Evolutionary conservation across 2,113 vertebrate species (phyloP), one percentile per base, ranked within the genome.

Genomic region (Micronycteris hirsuta): DNA sequence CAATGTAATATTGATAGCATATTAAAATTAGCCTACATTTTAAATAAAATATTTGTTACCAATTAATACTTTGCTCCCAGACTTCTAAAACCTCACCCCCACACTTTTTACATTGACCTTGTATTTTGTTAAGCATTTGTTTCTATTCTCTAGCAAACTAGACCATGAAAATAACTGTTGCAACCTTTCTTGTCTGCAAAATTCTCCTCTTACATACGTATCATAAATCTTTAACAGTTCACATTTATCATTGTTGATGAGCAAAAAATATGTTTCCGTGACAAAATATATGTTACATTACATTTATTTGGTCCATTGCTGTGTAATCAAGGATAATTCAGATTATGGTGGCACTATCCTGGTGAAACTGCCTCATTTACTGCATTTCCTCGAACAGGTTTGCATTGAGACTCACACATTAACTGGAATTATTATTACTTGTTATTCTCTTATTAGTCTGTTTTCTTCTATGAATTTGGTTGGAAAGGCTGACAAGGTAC

Each of bases 381-480:
- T 86, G 77, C 19, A 80, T 92, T 90, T 95, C 67, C 33, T 88
- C 80, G 4, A 94, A 94, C 43, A 24, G 1, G 13, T 22, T 91
- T 84, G 17, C 33, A 88, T 84, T 93, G 94, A 95, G 41, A 91
- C 80, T 12, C 17, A 92, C 43, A 93, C 4, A 95, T 81, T 91
- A 73, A 92, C 8, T 92, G 13, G 58, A 93, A 92, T 92, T 94
- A 63, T 28, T 54, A 54, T 93, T 93, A 77, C 33, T 91, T 38
- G 47, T 87, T 95, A 77, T 77, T 78, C 61, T 85, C 11, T 20
- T 87, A 77, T 71, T 89, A 73, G 54, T 94, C 16, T 90, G 7
- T 86, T 95, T 95, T 95, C 56, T 86, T 89, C 16, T 33, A 89
- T 95, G 73, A 92, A 81, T 95, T 92, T 95, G 4, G 5, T 92